Percentiles rank a stretch among this genome's conserved stretches.
Evolutionary conservation across 2,113 vertebrate genomes (phyloP).

Genomic region (Ailuropoda melanoleuca): DNA sequence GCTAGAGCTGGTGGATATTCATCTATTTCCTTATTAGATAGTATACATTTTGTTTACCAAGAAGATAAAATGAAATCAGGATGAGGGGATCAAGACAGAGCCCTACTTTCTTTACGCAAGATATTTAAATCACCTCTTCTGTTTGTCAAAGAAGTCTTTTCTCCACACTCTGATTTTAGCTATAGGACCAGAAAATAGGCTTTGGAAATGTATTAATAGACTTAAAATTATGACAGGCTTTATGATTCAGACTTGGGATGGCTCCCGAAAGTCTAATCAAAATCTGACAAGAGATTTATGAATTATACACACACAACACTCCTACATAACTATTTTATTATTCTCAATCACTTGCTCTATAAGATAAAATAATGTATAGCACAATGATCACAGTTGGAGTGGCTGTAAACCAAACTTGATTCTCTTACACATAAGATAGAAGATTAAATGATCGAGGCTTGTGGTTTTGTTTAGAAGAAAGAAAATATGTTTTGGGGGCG

Average conservation of each 20-base stretch:
- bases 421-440: not conserved
- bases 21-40: not conserved
- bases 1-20: not conserved
- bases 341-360: not conserved
- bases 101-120: not conserved
- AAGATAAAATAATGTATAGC: not conserved
- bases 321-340: not conserved
- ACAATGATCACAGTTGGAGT: not conserved
- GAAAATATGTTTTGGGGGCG: not conserved
- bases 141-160: not conserved
- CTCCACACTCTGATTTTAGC: not conserved
- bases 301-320: not conserved
- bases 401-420: not conserved
- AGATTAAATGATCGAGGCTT: not conserved
- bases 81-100: not conserved
- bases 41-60: not conserved
- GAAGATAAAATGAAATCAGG: conserved; percentile 1
- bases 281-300: not conserved
- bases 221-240: not conserved
- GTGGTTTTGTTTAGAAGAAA: not conserved
- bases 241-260: not conserved
- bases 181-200: not conserved
- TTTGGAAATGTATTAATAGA: not conserved
- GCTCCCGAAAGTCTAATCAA: not conserved
- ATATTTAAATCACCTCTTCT: not conserved